Evolutionary conservation across 2,113 vertebrate genomes (phyloP), one percentile per base, ranked within the genome.

Genomic region (Telmatochromis brachygnathus): DNA sequence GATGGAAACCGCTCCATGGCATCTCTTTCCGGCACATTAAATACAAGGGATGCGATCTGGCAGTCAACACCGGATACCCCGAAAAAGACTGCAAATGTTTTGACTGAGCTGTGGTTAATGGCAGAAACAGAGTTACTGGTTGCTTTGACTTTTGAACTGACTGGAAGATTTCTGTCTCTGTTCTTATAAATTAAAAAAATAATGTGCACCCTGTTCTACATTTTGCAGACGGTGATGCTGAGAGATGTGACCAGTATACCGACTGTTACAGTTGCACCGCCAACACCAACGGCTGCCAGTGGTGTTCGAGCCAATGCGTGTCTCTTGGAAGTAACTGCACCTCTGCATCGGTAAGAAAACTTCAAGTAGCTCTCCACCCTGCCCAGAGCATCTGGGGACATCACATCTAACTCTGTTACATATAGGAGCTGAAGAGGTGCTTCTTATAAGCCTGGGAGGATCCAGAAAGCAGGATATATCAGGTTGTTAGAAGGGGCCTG

Each of bases 251-350:
- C 94, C 98, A 98, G 94, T 98, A 98, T 93, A 97, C 97, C 0
- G 99, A 99, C 96, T 99, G 98, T 96, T 98, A 98, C 96, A 99
- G 98, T 94, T 99, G 99, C 92, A 98, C 98, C 1, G 97, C 97
- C 33, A 99, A 99, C 92, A 98, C 97, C 51, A 99, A 99, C 84
- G 96, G 96, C 93, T 99, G 99, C 93, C 98, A 98, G 87, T 99
- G 99, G 99, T 99, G 99, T 62, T 95, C 94, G 1, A 95, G 96
- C 83, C 97, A 97, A 92, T 99, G 99, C 56, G 70, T 98, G 45
- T 97, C 97, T 19, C 86, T 95, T 85, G 97, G 96, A 56, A 97
- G 95, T 94, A 99, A 99, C 97, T 99, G 99, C 92, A 96, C 98
- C 0, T 97, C 97, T 28, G 90, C 96, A 26, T 93, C 97, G 96